Conservation (phyloP, 2,888 invertebrate species). For the Microctonus hyperodae region DNA sequence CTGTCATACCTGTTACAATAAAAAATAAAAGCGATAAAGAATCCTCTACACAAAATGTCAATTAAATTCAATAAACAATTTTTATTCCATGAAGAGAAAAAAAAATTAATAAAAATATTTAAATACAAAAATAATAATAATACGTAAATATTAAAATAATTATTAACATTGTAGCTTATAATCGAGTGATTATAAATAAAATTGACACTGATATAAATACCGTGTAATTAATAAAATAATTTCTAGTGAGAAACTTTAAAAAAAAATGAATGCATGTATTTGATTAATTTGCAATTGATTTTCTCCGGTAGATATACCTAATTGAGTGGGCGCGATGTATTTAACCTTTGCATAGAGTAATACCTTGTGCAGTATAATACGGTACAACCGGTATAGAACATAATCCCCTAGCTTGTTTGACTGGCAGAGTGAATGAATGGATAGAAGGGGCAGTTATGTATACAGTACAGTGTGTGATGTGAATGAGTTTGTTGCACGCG, state of each 20-base stretch:
- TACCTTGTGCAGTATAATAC: slow-evolving; percentile 5
- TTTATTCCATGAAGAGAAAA: too few relatives aligned
- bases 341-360: slow-evolving; percentile 27
- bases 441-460: slow-evolving; percentile 34
- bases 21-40: background rate
- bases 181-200: too few relatives aligned
- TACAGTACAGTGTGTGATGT: slow-evolving; percentile 18
- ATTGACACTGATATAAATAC: too few relatives aligned
- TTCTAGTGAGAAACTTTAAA: too few relatives aligned
- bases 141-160: too few relatives aligned
- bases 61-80: too few relatives aligned
- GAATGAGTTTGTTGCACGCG: slow-evolving; percentile 48
- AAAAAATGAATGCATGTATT: too few relatives aligned
- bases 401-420: slow-evolving; percentile 35
- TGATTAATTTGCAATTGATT: background rate
- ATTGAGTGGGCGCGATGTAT: background rate
- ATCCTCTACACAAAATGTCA: too few relatives aligned
- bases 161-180: too few relatives aligned
- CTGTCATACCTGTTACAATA: background rate
- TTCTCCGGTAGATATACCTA: background rate
- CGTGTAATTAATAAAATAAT: too few relatives aligned
- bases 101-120: too few relatives aligned
- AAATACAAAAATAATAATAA: too few relatives aligned
- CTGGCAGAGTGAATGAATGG: slow-evolving; percentile 41
- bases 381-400: background rate